phyloP scores from a whole-genome alignment of 2,888 invertebrate species.

The Antheraea yamamai region DNA sequence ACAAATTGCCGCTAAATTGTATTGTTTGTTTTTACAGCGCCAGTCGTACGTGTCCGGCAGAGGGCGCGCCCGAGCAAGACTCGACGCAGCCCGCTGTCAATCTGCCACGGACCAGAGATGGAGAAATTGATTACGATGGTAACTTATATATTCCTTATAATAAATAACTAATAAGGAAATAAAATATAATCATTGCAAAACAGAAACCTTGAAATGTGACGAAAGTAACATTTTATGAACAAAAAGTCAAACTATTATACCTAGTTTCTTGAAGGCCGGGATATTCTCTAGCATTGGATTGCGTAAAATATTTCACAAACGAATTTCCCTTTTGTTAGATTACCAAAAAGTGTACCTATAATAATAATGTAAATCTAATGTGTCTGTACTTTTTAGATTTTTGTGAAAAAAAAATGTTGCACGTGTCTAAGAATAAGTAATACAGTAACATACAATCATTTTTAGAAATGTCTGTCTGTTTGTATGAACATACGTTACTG shows the following conservation, averaged over 20 bases:
- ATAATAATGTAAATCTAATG: no score
- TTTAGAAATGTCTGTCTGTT: no score
- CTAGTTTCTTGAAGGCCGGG: no score
- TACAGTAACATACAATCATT: no score
- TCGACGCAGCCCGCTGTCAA: slow-evolving; percentile 69
- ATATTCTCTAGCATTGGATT: not conserved
- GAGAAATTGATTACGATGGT: slow-evolving; percentile 90
- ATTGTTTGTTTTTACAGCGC: slow-evolving; percentile 55
- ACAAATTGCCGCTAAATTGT: not conserved
- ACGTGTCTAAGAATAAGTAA: no score
- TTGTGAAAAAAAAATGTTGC: no score
- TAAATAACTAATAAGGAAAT: no score
- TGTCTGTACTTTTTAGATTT: no score
- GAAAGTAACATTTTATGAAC: not conserved
- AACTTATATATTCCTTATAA: slow-evolving; percentile 26
- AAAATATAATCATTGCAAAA: no score
- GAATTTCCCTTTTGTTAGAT: not conserved
- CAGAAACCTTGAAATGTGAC: not conserved
- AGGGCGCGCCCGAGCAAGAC: slow-evolving; percentile 65
- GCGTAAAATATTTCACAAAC: not conserved
- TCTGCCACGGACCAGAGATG: slow-evolving; percentile 83
- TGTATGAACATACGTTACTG: no score
- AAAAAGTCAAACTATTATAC: no score
- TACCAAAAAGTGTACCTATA: not conserved
- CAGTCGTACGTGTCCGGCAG: slow-evolving; percentile 60